A percentile compares a stretch with the other conserved stretches of the same genome.
phyloP scores from a whole-genome alignment of 2,797 vertebrate species.

The Iguana delicatissima region DNA sequence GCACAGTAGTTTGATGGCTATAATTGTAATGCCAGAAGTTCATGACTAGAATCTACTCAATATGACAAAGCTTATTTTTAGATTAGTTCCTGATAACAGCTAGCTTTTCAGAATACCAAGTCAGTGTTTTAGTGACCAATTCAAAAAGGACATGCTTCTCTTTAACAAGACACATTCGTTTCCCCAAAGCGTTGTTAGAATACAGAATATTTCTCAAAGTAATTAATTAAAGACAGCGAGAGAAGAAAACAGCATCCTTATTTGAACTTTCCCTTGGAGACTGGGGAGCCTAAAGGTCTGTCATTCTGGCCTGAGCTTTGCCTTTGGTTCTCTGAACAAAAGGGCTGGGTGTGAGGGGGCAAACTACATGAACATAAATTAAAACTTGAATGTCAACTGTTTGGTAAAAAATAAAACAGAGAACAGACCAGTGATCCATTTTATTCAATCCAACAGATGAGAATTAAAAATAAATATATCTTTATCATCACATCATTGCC shows the following conservation, averaged over 20 bases:
- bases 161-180: neutral
- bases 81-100: neutral
- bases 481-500: neutral
- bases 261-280: neutral
- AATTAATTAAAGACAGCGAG: neutral
- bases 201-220: neutral
- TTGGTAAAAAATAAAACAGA: neutral
- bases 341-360: neutral
- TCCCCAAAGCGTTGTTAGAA: neutral
- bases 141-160: neutral
- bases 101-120: neutral
- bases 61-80: conserved; percentile 6
- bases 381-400: neutral
- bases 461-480: neutral
- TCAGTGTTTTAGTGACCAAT: neutral
- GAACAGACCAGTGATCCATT: neutral
- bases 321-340: neutral
- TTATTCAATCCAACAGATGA: neutral
- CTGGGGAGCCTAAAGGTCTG: neutral
- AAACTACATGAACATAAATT: neutral
- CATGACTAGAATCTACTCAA: neutral
- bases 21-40: neutral
- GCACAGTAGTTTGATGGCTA: neutral
- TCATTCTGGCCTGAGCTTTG: neutral
- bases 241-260: neutral